Evolutionary conservation across 2,113 vertebrate species (phyloP).

Genomic region (Oreochromis aureus): DNA sequence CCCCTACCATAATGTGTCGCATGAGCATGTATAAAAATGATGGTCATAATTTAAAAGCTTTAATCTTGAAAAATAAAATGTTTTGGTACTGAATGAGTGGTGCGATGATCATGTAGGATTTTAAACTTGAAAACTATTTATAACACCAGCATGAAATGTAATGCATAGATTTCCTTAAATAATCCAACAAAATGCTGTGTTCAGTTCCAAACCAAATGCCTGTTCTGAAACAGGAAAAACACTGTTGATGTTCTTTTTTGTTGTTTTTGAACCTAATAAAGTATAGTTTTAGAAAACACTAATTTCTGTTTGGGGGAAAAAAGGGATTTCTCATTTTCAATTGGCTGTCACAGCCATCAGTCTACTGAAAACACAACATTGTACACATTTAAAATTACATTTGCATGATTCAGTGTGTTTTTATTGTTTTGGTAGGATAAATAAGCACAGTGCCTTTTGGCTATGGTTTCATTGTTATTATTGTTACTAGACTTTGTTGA

Average conservation of each 20-base stretch:
- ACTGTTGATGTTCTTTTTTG: not conserved
- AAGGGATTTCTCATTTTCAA: not conserved
- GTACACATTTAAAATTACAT: not conserved
- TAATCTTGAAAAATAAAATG: not conserved
- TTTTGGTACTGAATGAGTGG: not conserved
- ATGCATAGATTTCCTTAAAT: not conserved
- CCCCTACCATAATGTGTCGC: not conserved
- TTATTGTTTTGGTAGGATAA: not conserved
- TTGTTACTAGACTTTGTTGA: not conserved
- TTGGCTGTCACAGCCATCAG: not conserved
- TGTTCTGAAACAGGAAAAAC: not conserved
- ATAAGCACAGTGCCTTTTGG: not conserved
- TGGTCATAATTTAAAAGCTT: not conserved
- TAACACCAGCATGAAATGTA: not conserved
- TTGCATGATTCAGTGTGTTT: not conserved
- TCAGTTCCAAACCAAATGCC: accelerated
- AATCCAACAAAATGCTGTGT: not conserved
- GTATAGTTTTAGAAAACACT: not conserved
- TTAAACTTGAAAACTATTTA: not conserved
- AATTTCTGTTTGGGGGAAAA: not conserved
- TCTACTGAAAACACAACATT: not conserved
- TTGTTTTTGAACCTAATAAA: not conserved
- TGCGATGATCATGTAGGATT: not conserved
- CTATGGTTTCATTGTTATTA: not conserved
- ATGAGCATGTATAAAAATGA: not conserved